Conservation (phyloP, 35 echinoderm and acorn worm species). For the Nesometra sesokonis region DNA sequence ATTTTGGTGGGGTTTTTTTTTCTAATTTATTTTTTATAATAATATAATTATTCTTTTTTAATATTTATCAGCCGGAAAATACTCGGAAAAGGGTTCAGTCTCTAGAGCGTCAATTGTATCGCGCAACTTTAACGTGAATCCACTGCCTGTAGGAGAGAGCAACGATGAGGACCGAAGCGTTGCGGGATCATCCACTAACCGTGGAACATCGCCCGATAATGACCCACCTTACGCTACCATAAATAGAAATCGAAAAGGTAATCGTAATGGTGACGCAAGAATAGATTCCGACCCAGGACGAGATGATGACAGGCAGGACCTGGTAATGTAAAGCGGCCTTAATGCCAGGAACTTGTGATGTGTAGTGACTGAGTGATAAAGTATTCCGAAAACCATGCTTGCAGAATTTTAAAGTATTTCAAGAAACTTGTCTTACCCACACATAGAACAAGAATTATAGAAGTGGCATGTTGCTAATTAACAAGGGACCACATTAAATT, state of each 20-base stretch:
- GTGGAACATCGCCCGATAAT: not conserved
- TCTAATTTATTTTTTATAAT: too few species aligned
- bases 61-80: not conserved
- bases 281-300: not conserved
- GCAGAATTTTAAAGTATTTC: too few species aligned
- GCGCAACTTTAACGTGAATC: not conserved
- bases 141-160: not conserved
- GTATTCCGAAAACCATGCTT: too few species aligned
- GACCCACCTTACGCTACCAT: not conserved
- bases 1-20: too few species aligned
- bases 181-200: not conserved
- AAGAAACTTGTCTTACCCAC: too few species aligned
- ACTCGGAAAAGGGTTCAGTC: not conserved
- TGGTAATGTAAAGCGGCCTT: not conserved
- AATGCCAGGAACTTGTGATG: too few species aligned
- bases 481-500: too few species aligned
- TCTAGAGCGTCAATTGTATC: not conserved
- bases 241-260: not conserved
- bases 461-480: too few species aligned
- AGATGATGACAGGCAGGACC: not conserved
- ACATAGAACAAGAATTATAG: too few species aligned
- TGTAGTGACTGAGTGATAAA: too few species aligned
- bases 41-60: not conserved
- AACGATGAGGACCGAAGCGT: not conserved
- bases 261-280: not conserved